Percentiles rank a stretch among this genome's conserved stretches.
These are phyloP conservation scores for cat (Felis catus) DNA, from an alignment of 2,113 vertebrate species.

Conservation along the genomic window DNA sequence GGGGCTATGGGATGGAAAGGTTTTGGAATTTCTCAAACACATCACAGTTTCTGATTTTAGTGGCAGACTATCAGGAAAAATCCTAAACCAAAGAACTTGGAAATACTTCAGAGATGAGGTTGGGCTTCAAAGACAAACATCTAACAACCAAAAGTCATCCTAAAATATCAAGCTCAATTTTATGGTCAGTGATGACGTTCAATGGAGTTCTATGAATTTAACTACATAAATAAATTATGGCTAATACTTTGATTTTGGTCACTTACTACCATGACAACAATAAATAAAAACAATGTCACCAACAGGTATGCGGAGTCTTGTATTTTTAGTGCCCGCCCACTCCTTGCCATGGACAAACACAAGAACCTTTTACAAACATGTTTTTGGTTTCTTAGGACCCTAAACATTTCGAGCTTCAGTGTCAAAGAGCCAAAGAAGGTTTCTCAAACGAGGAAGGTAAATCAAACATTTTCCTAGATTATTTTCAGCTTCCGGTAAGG, in stretches of 20 bases:
- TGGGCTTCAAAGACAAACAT: slow-evolving; percentile 53
- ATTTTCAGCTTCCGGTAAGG: neutral
- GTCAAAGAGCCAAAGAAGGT: neutral
- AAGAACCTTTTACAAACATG: neutral
- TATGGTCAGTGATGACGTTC: neutral
- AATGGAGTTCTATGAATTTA: neutral
- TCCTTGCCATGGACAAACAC: rapidly evolving
- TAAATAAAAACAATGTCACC: neutral
- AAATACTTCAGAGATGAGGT: slow-evolving; percentile 41
- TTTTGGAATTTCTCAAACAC: slow-evolving; percentile 31
- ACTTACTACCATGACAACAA: neutral
- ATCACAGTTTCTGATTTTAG: neutral
- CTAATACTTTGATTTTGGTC: slow-evolving; percentile 15
- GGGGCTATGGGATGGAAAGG: neutral
- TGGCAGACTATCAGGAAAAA: slow-evolving; percentile 29
- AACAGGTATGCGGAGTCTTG: neutral
- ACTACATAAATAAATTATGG: neutral
- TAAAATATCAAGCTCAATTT: slow-evolving; percentile 29
- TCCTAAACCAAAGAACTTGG: slow-evolving; percentile 41
- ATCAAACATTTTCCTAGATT: neutral
- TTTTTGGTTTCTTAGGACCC: neutral
- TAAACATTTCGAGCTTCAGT: neutral
- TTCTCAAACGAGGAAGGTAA: neutral
- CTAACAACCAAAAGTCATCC: slow-evolving; percentile 14
- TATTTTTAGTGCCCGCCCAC: neutral